Base-by-base conservation (phyloP, 1,140 invertebrate genomes). In the Sesamia nonagrioides region DNA sequence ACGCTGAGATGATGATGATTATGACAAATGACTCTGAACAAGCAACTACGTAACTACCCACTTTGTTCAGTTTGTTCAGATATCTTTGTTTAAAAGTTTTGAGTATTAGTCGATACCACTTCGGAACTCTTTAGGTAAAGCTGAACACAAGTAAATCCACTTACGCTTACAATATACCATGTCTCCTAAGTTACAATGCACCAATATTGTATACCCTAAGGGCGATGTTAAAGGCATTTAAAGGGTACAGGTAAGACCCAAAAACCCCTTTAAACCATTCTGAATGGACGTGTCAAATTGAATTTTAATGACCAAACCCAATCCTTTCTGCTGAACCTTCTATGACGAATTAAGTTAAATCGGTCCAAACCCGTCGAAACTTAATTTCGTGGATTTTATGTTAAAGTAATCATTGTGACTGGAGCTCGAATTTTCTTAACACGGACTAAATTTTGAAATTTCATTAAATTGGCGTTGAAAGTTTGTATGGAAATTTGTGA, bases 201-300 rank as follows among this genome's bases (percentile, higher is more conserved):
- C n/a, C 48, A 27, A 48, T 27, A 68, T 68, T 48, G 18, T 27
- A 33, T 63, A 45, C 60, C 61, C 35, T 77, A 77, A 68, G 54
- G 37, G 61, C 21, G n/a, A 56, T 17, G 33, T 77, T 56, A 77
- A 77, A 77, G 61, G 40, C 40, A 27, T 73, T 27, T 58, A 21
- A 48, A 78, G 50, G 68, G 40, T 78, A 66, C 40, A 58, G 63
- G 54, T 35, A 60, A 58, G 50, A 9, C 37, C 45, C 48, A 18
- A 33, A 63, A 54, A 63, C 7, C 58, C 56, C 77, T 45, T 37
- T 71, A 73, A 73, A 73, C 69, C 58, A 69, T 69, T 73, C 69
- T 63, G 21, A 73, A 78, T 78, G 69, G 54, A 18, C 69, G 77
- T 73, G 68, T 72, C 69, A 78, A 78, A 78, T 78, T 78, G 56